Conservation (phyloP, 1,140 invertebrate species). For the Melitaea cinxia region DNA sequence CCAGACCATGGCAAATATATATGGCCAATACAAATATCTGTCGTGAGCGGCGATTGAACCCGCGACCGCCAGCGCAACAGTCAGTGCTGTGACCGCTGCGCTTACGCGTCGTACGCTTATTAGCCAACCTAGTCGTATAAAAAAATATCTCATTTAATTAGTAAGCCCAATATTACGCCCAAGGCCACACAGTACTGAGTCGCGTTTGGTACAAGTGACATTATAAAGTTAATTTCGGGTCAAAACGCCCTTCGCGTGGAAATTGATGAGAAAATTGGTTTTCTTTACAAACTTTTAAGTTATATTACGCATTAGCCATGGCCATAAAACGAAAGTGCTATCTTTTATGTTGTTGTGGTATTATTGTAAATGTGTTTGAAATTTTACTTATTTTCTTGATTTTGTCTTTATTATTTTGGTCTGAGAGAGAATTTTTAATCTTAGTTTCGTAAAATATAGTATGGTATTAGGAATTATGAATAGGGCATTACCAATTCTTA, state of each 20-base stretch:
- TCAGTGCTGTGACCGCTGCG: too few relatives aligned
- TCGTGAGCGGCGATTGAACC: too few relatives aligned
- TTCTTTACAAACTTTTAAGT: conserved; percentile 48
- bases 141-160: too few relatives aligned
- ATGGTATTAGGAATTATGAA: too few relatives aligned
- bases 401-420: background rate
- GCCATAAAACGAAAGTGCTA: conserved; percentile 21
- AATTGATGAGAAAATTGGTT: conserved; percentile 66
- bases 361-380: background rate
- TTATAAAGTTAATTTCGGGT: conserved; percentile 69
- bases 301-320: conserved; percentile 18
- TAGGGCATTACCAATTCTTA: too few relatives aligned
- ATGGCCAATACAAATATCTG: too few relatives aligned
- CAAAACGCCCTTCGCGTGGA: conserved; percentile 53
- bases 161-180: background rate
- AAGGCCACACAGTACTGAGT: conserved; percentile 37
- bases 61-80: too few relatives aligned
- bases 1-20: too few relatives aligned
- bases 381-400: background rate
- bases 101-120: too few relatives aligned
- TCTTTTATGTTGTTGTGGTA: background rate
- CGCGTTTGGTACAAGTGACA: conserved; percentile 44
- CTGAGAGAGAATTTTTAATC: background rate
- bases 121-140: too few relatives aligned
- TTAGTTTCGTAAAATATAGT: background rate